Base-by-base conservation (phyloP, 2,888 invertebrate species). In the Temnothorax ravouxi region DNA sequence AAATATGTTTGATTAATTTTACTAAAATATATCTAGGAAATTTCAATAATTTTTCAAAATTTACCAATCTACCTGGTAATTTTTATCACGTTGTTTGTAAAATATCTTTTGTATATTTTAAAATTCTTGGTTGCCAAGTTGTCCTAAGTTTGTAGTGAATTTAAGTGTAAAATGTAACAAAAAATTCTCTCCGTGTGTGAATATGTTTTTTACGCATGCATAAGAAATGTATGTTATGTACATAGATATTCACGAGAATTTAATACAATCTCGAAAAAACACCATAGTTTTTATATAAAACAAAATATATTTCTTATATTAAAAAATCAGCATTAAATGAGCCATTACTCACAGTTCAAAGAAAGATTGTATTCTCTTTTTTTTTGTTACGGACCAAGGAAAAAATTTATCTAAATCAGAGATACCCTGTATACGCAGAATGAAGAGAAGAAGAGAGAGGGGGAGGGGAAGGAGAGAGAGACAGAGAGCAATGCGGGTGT, bases 401-500 rank as follows among this genome's bases (percentile, higher is more conserved):
- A 34, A n/a, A 71, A 25, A 52, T 34, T 38, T 18, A 11, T 0
- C 4, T 56, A 72, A 61, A 75, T 62, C 18, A 38, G 34, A 4
- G 9, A 52, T 38, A 62, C 29, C n/a, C 18, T n/a, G 18, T 34
- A 34, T 62, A 44, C 15, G 38, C 6, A 21, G 8, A 62, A 52
- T 56, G 38, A 47, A 15, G 29, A 52, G 18, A 11, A 56, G 67
- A 62, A 9, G 41, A 69, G 61, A 69, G 34, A 52, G 80, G 77
- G 72, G 21, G 62, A 34, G 67, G 77, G 72, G 21, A 62, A 21
- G 64, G 77, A 79, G 21, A 66, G 21, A 66, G 74, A 44, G 52
- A 34, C 62, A 62, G 34, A 67, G 52, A 66, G 62, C 18, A 66
- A 62, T 34, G 34, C 62, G 79, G 29, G 88, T 85, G 90, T 91